Evolutionary conservation across 2,797 vertebrate genomes (phyloP).

Genomic region (Discoglossus pictus): DNA sequence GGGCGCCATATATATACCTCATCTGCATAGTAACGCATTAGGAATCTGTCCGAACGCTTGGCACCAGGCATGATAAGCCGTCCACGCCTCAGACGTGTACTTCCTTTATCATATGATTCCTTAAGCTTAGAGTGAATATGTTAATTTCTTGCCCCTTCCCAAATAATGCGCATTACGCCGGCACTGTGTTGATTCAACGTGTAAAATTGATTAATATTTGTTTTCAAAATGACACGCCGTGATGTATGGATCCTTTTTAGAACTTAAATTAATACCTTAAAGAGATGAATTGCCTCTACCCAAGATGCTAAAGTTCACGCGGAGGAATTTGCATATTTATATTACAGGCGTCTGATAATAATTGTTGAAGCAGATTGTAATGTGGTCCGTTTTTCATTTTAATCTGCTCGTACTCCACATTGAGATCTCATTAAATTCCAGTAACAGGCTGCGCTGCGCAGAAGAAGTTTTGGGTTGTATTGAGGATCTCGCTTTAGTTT

Average conservation of each 20-base stretch:
- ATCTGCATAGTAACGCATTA: constrained; percentile 64
- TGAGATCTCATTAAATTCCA: constrained; percentile 89
- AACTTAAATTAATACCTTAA: constrained; percentile 98
- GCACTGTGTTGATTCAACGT: constrained; percentile 75
- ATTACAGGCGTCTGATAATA: constrained; percentile 98
- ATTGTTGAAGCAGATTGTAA: constrained; percentile 84
- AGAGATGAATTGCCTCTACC: constrained; percentile 96
- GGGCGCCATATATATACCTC: constrained; percentile 60
- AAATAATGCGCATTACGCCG: constrained; percentile 70
- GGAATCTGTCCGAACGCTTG: constrained; percentile 58
- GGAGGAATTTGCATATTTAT: constrained; percentile 98
- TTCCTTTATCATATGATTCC: constrained; percentile 80
- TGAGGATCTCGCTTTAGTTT: too few relatives aligned
- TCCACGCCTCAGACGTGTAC: constrained; percentile 63
- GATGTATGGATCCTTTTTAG: constrained; percentile 94
- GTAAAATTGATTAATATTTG: constrained; percentile 99
- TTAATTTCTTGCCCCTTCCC: constrained; percentile 70
- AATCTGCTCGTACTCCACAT: constrained; percentile 82
- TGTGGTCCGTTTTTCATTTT: constrained; percentile 98
- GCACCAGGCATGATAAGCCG: constrained; percentile 77
- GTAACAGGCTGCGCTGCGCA: constrained; percentile 84
- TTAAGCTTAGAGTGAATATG: constrained; percentile 73
- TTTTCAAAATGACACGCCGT: constrained; percentile 98
- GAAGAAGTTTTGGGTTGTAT: constrained; percentile 15
- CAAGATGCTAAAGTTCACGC: constrained; percentile 97